These are phyloP conservation scores for Monoplex corrugatus DNA, from an alignment of 2,888 invertebrate genomes.

Conservation along the genomic window DNA sequence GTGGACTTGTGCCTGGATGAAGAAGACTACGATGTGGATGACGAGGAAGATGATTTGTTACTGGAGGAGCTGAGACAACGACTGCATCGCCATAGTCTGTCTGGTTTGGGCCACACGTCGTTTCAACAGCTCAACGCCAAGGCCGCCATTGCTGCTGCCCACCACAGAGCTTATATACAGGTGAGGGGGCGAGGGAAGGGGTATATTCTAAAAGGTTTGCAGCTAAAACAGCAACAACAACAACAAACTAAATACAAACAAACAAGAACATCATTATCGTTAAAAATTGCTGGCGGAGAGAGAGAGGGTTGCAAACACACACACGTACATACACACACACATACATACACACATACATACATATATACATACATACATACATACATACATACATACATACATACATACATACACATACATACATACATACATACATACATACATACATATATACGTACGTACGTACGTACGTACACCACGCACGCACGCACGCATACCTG, in stretches of 20 bases:
- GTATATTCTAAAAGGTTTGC: too few species aligned
- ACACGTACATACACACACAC: too few species aligned
- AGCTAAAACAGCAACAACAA: too few species aligned
- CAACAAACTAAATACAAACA: too few species aligned
- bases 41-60: background rate
- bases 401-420: background rate
- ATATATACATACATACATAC: background rate
- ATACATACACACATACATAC: too few species aligned
- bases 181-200: slow-evolving; percentile 30
- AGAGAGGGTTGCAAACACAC: too few species aligned
- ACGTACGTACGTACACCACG: too few species aligned
- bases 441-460: too few species aligned
- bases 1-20: slow-evolving; percentile 35
- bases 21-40: slow-evolving; percentile 19
- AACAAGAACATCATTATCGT: too few species aligned
- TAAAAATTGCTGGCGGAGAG: too few species aligned
- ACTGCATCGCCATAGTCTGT: background rate
- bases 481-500: too few species aligned
- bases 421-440: too few species aligned
- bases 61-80: background rate
- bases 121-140: slow-evolving; percentile 58
- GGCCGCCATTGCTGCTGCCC: slow-evolving; percentile 58
- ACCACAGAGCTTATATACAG: slow-evolving; percentile 58
- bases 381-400: background rate
- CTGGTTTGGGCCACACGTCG: slow-evolving; percentile 35